phyloP scores from a whole-genome alignment of 2,797 vertebrate genomes.

The Cephalopachus bancanus region DNA sequence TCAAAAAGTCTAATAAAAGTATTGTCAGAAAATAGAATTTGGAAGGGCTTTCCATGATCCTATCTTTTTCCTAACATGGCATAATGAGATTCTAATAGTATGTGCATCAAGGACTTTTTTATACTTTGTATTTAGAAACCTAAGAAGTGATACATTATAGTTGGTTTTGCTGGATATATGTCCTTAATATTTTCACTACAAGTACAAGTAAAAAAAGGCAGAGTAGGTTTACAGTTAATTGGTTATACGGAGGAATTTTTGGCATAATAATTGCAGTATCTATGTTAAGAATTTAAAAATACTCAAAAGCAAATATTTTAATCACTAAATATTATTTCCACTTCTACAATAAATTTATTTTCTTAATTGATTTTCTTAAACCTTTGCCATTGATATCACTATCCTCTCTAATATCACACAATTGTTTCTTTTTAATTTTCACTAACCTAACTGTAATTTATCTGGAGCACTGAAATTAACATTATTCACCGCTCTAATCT shows the following conservation, averaged over 20 bases:
- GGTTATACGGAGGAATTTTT: slow-evolving; percentile 34
- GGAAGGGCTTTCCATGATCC: slow-evolving; percentile 43
- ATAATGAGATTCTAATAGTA: slow-evolving; percentile 40
- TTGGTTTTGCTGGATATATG: neutral
- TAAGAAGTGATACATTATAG: neutral
- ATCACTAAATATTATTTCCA: slow-evolving; percentile 50
- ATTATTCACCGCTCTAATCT: slow-evolving; percentile 35
- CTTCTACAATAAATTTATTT: slow-evolving; percentile 20
- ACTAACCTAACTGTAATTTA: slow-evolving; percentile 54
- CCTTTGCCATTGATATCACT: slow-evolving; percentile 42
- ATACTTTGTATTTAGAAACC: slow-evolving; percentile 29
- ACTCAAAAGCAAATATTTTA: neutral
- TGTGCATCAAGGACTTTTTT: neutral
- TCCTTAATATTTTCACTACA: slow-evolving; percentile 62
- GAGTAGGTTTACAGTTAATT: slow-evolving; percentile 56
- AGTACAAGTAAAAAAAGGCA: slow-evolving; percentile 1
- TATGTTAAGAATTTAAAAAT: slow-evolving; percentile 61
- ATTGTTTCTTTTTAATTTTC: slow-evolving; percentile 56
- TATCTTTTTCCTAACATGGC: neutral
- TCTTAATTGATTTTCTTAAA: slow-evolving; percentile 64
- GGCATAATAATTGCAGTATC: slow-evolving; percentile 4
- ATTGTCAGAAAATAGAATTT: slow-evolving; percentile 37
- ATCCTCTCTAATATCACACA: slow-evolving; percentile 16
- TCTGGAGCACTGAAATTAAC: neutral
- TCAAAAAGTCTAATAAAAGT: slow-evolving; percentile 26